A percentile compares a stretch with the other conserved stretches of the same genome.
Evolutionary conservation across 2,797 vertebrate species (phyloP).

Genomic region (Ctenosaura bakeri): DNA sequence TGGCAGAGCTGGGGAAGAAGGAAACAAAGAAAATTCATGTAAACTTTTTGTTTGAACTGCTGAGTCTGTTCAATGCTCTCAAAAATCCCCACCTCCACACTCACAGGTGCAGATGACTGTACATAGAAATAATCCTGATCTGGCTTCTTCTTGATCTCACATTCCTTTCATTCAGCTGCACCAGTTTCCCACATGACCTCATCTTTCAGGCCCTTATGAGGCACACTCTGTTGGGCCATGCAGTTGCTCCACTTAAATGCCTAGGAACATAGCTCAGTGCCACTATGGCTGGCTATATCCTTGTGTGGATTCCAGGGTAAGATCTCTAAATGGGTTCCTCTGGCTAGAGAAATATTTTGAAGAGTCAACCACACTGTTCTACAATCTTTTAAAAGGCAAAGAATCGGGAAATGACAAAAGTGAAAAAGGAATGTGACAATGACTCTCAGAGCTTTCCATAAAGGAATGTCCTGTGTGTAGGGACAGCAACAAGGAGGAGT

Average conservation of each 20-base stretch:
- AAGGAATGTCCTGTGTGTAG: neutral
- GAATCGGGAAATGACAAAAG: neutral
- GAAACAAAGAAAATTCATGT: conserved; percentile 54
- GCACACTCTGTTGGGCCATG: conserved; percentile 23
- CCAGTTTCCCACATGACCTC: conserved; percentile 71
- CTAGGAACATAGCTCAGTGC: conserved; percentile 39
- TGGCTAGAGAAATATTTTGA: conserved; percentile 26
- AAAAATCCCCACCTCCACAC: conserved; percentile 49
- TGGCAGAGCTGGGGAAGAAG: conserved; percentile 58
- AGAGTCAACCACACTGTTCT: neutral
- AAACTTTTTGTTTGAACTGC: conserved; percentile 69
- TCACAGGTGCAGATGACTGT: conserved; percentile 73
- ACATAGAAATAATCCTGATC: conserved; percentile 68
- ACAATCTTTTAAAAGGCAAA: neutral
- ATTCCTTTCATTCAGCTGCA: conserved; percentile 63
- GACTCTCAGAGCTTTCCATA: neutral
- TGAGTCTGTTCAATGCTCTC: conserved; percentile 66
- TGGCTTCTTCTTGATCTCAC: conserved; percentile 66
- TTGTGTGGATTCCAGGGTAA: conserved; percentile 39
- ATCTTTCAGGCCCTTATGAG: conserved; percentile 53
- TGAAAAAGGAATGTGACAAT: conserved; percentile 3
- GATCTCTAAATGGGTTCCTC: conserved; percentile 43
- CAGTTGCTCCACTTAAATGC: conserved; percentile 63
- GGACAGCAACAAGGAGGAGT: neutral
- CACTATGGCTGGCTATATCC: neutral